Evolutionary conservation across 2,113 vertebrate genomes (phyloP), one percentile per base, ranked within the genome.

Genomic region (Muntiacus reevesi): DNA sequence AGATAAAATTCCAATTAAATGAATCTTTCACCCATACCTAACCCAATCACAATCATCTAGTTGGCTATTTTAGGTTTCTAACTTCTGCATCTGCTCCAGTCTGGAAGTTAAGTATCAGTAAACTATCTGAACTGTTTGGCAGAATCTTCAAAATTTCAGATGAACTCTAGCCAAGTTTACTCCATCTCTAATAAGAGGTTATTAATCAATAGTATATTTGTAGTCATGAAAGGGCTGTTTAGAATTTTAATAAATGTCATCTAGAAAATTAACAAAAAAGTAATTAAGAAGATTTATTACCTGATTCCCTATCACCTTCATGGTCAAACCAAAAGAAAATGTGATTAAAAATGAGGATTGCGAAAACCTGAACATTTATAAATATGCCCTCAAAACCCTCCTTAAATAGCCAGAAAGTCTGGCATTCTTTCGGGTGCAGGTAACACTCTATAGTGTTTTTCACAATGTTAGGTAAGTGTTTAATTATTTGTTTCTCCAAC

Each of bases 231-330:
- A 97, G 33, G 79, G 45, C 82, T 97, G 67, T 97, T 98, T 83
- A 97, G 93, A 98, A 95, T 96, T 98, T 98, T 97, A 98, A 98
- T 98, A 98, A 98, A 98, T 98, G 96, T 64, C 96, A 98, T 95
- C 95, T 96, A 98, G 97, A 98, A 97, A 98, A 98, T 98, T 98
- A 98, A 98, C 94, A 97, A 96, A 98, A 89, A 96, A 82, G 79
- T 98, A 98, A 98, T 98, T 96, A 98, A 82, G 89, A 82, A 97
- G 98, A 98, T 97, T 83, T 97, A 98, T 98, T 98, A 79, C 92
- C 89, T 97, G 89, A 98, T 98, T 98, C 79, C 54, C 55, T 91
- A 96, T 98, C 79, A 94, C 96, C 84, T 98, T 98, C 96, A 95
- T 95, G 94, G 94, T 98, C 57, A 96, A 94, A 95, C 52, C 60